phyloP scores from a whole-genome alignment of 2,113 vertebrate genomes.

The Carassius carassius region DNA sequence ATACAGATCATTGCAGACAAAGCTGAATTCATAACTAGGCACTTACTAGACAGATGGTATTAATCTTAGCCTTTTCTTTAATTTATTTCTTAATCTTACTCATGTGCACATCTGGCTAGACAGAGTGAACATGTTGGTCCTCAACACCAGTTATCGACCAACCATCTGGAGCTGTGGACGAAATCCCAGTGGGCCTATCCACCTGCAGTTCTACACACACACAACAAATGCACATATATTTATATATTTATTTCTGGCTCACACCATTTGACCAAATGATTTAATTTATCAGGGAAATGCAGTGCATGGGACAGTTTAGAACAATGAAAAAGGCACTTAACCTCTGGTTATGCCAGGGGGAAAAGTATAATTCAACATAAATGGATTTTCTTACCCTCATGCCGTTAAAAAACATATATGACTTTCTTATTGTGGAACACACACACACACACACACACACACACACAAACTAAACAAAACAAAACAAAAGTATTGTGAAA shows the following conservation, averaged over 20 bases:
- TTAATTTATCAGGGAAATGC: conserved; percentile 8
- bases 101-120: not conserved
- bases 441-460: not conserved
- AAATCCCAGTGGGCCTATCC: conserved; percentile 3
- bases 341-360: not conserved
- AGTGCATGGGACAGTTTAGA: not conserved
- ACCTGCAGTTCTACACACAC: not conserved
- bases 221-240: too few relatives aligned
- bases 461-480: too few relatives aligned
- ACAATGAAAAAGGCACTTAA: not conserved
- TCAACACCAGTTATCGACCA: conserved; percentile 21
- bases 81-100: not conserved
- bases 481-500: too few relatives aligned
- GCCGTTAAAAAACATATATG: not conserved
- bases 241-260: not conserved
- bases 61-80: not conserved
- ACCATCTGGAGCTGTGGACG: conserved; percentile 20
- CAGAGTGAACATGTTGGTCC: conserved; percentile 25
- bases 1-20: not conserved
- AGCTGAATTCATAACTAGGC: not conserved
- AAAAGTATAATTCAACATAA: not conserved
- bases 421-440: not conserved
- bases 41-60: conserved; percentile 11
- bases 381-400: not conserved
- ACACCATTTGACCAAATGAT: not conserved